Conservation (phyloP, 2,797 vertebrate species). For the Molossus alvarezi region DNA sequence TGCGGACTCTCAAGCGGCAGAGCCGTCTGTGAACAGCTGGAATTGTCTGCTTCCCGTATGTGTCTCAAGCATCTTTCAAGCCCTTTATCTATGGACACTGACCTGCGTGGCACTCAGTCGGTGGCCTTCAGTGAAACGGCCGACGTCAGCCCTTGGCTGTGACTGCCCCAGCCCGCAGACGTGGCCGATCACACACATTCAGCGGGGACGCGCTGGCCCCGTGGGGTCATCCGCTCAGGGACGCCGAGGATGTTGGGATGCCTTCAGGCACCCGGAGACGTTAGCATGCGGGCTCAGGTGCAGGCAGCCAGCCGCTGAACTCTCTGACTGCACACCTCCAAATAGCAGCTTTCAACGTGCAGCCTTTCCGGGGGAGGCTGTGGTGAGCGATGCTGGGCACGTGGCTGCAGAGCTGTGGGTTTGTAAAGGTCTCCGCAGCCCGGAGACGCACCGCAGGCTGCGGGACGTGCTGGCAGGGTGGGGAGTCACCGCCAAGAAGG, state of each 20-base stretch:
- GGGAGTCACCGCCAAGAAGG: too few relatives aligned
- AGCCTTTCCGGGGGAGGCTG: too few relatives aligned
- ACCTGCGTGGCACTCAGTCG: too few relatives aligned
- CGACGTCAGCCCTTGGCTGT: not conserved
- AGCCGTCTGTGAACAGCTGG: not conserved
- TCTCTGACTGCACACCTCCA: not conserved
- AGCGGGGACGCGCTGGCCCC: rapidly evolving
- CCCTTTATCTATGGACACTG: too few relatives aligned
- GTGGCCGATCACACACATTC: rapidly evolving
- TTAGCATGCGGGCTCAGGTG: not conserved
- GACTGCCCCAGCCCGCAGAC: not conserved
- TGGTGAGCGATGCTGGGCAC: too few relatives aligned
- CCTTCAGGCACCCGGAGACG: not conserved
- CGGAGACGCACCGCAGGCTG: too few relatives aligned
- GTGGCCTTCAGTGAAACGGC: not conserved
- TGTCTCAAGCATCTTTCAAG: not conserved
- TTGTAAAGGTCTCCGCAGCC: too few relatives aligned
- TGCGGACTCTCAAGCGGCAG: too few relatives aligned
- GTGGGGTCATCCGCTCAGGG: not conserved
- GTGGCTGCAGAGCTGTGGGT: too few relatives aligned
- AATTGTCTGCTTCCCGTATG: rapidly evolving
- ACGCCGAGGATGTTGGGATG: rapidly evolving
- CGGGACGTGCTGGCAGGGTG: too few relatives aligned
- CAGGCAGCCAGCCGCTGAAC: not conserved
- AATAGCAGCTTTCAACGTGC: too few relatives aligned